A percentile compares a stretch with the other conserved stretches of the same genome.
Evolutionary conservation across 2,888 invertebrate genomes (phyloP).

Genomic region (Terebella lapidaria): DNA sequence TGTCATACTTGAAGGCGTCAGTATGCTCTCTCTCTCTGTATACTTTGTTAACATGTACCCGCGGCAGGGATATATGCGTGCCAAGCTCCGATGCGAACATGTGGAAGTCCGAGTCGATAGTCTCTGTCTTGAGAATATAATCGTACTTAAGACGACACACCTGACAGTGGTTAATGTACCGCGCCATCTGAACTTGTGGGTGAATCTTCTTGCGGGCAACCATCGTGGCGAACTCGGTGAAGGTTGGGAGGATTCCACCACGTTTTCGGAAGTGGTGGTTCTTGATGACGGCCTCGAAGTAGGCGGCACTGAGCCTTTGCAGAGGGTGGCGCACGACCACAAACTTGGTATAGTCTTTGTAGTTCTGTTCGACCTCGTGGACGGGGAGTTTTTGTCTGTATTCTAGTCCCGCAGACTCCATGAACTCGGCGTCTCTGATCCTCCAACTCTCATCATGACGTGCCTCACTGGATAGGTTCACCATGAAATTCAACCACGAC

Average conservation of each 20-base stretch:
- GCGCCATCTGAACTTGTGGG: not conserved
- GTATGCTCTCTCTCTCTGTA: not conserved
- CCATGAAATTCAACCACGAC: not conserved
- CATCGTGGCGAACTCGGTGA: not conserved
- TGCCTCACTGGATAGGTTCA: not conserved
- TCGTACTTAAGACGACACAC: not conserved
- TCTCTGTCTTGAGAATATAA: not conserved
- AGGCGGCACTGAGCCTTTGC: not conserved
- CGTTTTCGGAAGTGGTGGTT: not conserved
- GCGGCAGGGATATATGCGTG: not conserved
- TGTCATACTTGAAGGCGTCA: not conserved
- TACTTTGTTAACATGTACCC: not conserved
- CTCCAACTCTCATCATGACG: not conserved
- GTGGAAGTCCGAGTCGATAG: not conserved
- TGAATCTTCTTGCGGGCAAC: not conserved
- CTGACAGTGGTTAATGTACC: conserved; percentile 3
- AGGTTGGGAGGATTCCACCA: not conserved
- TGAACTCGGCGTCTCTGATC: not conserved
- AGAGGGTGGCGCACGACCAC: not conserved
- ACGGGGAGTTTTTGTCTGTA: not conserved
- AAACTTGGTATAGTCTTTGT: not conserved
- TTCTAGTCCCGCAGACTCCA: not conserved
- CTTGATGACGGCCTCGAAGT: not conserved
- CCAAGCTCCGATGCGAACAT: not conserved
- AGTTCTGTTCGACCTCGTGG: not conserved